phyloP scores from a whole-genome alignment of 2,797 vertebrate species.

The Hemibagrus guttatus region DNA sequence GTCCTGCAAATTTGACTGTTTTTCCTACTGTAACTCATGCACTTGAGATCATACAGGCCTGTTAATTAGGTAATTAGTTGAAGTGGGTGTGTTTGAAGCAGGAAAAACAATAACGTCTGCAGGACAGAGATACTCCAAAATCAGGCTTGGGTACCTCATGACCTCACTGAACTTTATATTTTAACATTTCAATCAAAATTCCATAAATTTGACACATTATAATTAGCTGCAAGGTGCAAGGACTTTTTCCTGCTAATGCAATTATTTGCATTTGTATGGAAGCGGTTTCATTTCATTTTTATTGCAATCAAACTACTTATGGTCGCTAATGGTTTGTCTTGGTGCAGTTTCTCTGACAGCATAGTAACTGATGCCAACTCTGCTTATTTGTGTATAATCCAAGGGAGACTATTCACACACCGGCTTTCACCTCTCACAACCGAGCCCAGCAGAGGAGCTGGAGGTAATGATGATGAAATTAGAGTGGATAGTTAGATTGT shows the following conservation, averaged over 20 bases:
- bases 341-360: conserved; percentile 28
- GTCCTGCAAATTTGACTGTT: background rate
- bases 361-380: conserved; percentile 27
- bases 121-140: background rate
- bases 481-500: conserved; percentile 50
- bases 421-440: conserved; percentile 17
- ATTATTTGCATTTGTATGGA: conserved; percentile 1
- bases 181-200: conserved; percentile 9
- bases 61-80: background rate
- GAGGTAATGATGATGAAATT: conserved; percentile 55
- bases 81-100: background rate
- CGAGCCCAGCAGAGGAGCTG: conserved; percentile 31
- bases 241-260: background rate
- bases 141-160: background rate
- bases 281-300: background rate
- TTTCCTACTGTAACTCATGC: background rate
- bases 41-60: background rate
- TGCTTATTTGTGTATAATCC: conserved; percentile 38
- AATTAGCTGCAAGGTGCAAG: background rate
- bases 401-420: conserved; percentile 27
- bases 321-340: background rate
- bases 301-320: background rate
- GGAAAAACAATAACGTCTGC: background rate
- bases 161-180: background rate
- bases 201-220: conserved; percentile 2